Conservation (phyloP, 2,113 vertebrate species). For the Haemorhous mexicanus region DNA sequence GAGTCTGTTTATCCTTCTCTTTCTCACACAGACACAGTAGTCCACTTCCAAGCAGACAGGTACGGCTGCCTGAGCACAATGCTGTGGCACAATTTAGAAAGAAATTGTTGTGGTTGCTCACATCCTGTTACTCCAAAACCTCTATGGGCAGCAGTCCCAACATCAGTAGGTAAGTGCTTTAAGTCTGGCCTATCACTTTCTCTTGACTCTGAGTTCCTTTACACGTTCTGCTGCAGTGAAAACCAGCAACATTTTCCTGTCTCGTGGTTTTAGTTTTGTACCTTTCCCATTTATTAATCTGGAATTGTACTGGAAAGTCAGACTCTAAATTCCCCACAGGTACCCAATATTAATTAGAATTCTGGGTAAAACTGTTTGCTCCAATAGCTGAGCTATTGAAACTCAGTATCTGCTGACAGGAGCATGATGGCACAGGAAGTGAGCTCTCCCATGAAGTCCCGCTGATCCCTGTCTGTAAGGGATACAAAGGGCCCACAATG, state of each 20-base stretch:
- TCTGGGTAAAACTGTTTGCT: not conserved
- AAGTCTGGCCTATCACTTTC: not conserved
- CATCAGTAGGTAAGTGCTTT: not conserved
- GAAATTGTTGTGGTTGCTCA: not conserved
- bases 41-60: not conserved
- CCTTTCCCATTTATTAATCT: not conserved
- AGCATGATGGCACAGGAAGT: not conserved
- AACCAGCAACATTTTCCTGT: not conserved
- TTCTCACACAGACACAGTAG: not conserved
- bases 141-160: not conserved
- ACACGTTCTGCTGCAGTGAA: not conserved
- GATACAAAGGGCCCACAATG: not conserved
- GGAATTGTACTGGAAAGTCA: not conserved
- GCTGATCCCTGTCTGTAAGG: not conserved
- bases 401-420: not conserved
- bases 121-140: not conserved
- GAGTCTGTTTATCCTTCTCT: not conserved
- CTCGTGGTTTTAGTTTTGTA: not conserved
- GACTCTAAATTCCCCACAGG: not conserved
- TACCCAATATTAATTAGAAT: not conserved
- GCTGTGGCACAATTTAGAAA: accelerated
- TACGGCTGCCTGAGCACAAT: not conserved
- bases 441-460: not conserved
- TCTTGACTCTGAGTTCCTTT: not conserved
- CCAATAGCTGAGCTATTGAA: not conserved